Base-by-base conservation (phyloP, 2,797 vertebrate species). In the Platalea minor region DNA sequence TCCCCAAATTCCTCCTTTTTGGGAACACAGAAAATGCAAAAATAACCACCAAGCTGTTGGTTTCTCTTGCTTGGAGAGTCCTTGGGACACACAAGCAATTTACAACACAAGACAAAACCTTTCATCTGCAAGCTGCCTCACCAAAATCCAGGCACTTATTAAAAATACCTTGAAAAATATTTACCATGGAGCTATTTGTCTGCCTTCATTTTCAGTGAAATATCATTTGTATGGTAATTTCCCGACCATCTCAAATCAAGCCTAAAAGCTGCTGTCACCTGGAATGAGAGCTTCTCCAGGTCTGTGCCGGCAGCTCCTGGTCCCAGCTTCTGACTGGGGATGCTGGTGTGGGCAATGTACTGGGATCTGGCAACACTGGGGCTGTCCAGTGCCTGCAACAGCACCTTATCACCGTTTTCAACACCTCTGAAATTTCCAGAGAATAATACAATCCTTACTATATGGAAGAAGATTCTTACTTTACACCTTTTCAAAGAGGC, bases 271-370 rank as follows among this genome's bases (percentile, higher is more conserved):
- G 43, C 74, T 26, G 37, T 2, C 8, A 31, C 17, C 43, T 15
- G 45, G 29, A 39, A 37, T 1, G 45, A 24, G 23, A 65, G n/a
- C 29, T 51, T 45, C 19, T 51, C 41, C 60, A 5, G 19, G 69
- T 9, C 43, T 26, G 39, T 29, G 53, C 46, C 2, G 0, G 20
- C 17, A 53, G 13, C 18, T 29, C 50, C 78, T 6, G 8, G 13
- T 31, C 35, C 43, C 14, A 6, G 2, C 9, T 5, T 4, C 39
- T 35, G 41, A 13, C 56, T 1, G 0, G 18, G 26, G 53, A 45
- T 18, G 17, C 9, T 2, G 14, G 16, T 12, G n/a, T 5, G n/a
- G 29, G 67, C 1, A 3, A 23, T 4, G 21, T 13, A 15, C 65
- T 3, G 25, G 21, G 45, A 35, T 5, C 43, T 28, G 48, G 37